Conservation (phyloP, 2,113 vertebrate species). For the Dasyurus viverrinus region DNA sequence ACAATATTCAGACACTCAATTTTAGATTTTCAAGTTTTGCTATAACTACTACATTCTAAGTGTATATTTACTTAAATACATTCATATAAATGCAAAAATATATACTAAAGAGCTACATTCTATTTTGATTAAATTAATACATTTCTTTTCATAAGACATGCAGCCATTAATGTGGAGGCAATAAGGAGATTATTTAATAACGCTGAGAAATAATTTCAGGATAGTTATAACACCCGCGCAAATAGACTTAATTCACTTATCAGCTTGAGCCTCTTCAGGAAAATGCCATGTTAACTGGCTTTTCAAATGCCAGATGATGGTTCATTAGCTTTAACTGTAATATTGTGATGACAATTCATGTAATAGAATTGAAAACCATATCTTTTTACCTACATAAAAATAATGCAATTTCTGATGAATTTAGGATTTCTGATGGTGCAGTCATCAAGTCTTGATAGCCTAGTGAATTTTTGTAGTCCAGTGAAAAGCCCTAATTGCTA, state of each 20-base stretch:
- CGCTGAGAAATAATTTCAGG: constrained; percentile 64
- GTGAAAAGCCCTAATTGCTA: constrained; percentile 59
- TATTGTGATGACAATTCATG: constrained; percentile 71
- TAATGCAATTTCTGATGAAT: constrained; percentile 62
- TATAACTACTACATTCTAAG: constrained; percentile 40
- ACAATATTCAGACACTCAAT: not conserved
- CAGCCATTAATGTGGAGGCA: constrained; percentile 42
- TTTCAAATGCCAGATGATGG: constrained; percentile 74
- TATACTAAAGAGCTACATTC: constrained; percentile 34
- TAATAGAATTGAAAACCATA: constrained; percentile 68
- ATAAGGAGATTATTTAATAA: constrained; percentile 63
- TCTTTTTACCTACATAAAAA: constrained; percentile 74
- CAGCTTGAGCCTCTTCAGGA: constrained; percentile 63
- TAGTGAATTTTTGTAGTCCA: constrained; percentile 62
- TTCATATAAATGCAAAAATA: not conserved
- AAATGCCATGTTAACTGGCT: constrained; percentile 72
- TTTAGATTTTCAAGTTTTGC: constrained; percentile 31
- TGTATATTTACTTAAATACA: not conserved
- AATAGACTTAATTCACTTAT: constrained; percentile 73
- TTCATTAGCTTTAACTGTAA: constrained; percentile 79
- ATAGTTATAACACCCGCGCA: constrained; percentile 63
- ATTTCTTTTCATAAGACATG: constrained; percentile 47
- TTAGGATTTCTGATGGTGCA: constrained; percentile 71
- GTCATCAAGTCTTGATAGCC: constrained; percentile 56
- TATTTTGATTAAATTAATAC: constrained; percentile 64